phyloP scores from a whole-genome alignment of 53 echinoderm and acorn worm species.

The Apostichopus leukothele region DNA sequence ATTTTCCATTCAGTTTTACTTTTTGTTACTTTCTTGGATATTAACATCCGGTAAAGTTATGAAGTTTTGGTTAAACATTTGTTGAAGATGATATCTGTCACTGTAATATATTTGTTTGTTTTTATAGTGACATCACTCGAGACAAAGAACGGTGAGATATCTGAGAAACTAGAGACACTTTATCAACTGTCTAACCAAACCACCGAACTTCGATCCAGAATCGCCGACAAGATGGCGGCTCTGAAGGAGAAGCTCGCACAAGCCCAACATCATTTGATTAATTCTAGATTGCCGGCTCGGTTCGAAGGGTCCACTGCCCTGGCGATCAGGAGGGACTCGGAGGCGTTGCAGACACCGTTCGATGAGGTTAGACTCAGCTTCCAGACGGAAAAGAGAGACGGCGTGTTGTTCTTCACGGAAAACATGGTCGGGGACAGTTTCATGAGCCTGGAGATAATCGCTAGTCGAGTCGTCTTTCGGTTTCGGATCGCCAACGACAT shows the following conservation, averaged over 20 bases:
- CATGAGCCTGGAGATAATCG: slow-evolving; percentile 78
- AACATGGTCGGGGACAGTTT: slow-evolving; percentile 56
- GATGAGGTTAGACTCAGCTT: slow-evolving; percentile 74
- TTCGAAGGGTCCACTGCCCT: slow-evolving; percentile 73
- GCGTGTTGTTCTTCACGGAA: slow-evolving; percentile 83
- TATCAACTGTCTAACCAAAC: slow-evolving; percentile 67
- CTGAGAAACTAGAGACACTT: slow-evolving; percentile 57
- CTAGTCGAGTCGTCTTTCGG: slow-evolving; percentile 64
- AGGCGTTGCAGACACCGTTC: slow-evolving; percentile 50
- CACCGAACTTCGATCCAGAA: slow-evolving; percentile 57
- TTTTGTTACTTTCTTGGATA: too few relatives aligned
- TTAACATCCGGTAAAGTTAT: too few relatives aligned
- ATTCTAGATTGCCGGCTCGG: slow-evolving; percentile 77
- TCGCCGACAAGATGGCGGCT: slow-evolving; percentile 65
- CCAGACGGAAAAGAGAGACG: slow-evolving; percentile 69
- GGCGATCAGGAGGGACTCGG: slow-evolving; percentile 43
- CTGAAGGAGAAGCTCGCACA: slow-evolving; percentile 71
- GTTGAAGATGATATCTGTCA: too few relatives aligned
- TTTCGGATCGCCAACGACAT: slow-evolving; percentile 70
- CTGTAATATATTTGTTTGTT: not conserved
- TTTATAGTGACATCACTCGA: slow-evolving; percentile 24
- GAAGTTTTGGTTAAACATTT: too few relatives aligned
- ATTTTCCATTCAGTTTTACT: too few relatives aligned
- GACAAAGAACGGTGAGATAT: not conserved
- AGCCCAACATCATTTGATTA: slow-evolving; percentile 75